Evolutionary conservation across 2,113 vertebrate species (phyloP), one percentile per base, ranked within the genome.

Genomic region (Gymnobelideus leadbeateri): DNA sequence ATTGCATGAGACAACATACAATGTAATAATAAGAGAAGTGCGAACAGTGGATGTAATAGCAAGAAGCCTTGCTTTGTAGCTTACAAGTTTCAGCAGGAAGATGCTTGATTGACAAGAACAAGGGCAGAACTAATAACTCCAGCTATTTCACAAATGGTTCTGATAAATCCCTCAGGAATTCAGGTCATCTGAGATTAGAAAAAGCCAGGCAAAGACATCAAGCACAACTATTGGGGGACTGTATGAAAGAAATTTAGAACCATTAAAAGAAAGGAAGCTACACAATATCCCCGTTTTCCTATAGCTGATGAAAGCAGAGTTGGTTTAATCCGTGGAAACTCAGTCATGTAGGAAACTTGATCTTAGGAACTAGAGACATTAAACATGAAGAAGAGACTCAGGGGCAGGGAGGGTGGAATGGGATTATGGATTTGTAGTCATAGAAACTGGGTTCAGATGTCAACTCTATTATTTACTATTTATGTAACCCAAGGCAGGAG

Each of bases 1-100:
- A 89, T 97, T 31, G 84, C 68, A 95, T 92, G 95, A 97, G 57
- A 92, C 89, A 93, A 90, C 89, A 61, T 91, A 93, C 89, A 96
- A 97, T 94, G n/a, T 49, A 95, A 96, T 96, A 89, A 90, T 92
- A 37, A 57, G 52, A 93, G 92, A 49, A 96, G 91, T 54, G 46
- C 28, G 94, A 26, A 50, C 46, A 26, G 53, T 47, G 93, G 84
- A 84, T 21, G 9, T 31, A 93, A 95, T n/a, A 94, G 37, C 51
- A 91, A 91, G 91, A 96, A 96, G 14, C 9, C 46, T 95, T 92
- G 25, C 96, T 96, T 52, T 92, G 52, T 26, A 91, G 57, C 31
- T 93, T 95, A n/a, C 94, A 68, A 96, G 52, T 51, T 90, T 91
- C 91, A 91, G 53, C 53, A 89, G 91, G 84, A 92, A 96, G 92